A percentile compares a stretch with the other conserved stretches of the same genome.
Conservation (phyloP, 2,797 vertebrate genomes). For the Discoglossus pictus region DNA sequence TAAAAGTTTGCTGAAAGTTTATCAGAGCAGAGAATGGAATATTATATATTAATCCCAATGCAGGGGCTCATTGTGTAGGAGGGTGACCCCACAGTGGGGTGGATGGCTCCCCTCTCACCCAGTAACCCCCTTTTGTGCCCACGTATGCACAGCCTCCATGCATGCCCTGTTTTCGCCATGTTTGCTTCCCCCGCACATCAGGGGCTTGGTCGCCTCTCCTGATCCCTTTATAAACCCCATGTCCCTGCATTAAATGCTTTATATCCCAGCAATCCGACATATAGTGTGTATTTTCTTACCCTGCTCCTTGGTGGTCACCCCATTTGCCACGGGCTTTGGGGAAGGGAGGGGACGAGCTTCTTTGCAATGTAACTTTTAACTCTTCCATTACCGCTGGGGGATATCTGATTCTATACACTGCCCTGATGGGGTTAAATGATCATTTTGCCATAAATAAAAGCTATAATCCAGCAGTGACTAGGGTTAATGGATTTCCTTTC, state of each 20-base stretch:
- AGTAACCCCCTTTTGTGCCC: conserved; percentile 76
- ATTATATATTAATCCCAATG: no score
- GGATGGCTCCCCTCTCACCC: conserved; percentile 35
- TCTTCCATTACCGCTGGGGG: not conserved
- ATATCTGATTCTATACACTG: no score
- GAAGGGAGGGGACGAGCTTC: not conserved
- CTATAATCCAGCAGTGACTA: no score
- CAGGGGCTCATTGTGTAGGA: conserved; percentile 20
- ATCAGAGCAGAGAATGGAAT: no score
- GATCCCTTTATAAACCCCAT: not conserved
- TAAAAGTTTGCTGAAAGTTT: no score
- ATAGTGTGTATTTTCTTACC: not conserved
- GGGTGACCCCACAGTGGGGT: conserved; percentile 38
- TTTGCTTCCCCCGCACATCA: conserved; percentile 58
- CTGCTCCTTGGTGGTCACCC: conserved; percentile 17
- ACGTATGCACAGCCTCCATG: conserved; percentile 84
- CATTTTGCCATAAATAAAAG: no score
- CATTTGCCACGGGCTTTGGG: conserved; percentile 20
- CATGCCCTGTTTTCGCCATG: conserved; percentile 83
- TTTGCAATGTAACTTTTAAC: conserved; percentile 7
- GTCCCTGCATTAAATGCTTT: no score
- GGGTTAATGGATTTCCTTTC: no score
- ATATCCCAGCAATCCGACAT: no score
- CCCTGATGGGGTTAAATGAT: not conserved
- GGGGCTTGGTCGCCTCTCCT: not conserved